Conservation (phyloP, 2,797 vertebrate genomes). For the Trematomus bernacchii region DNA sequence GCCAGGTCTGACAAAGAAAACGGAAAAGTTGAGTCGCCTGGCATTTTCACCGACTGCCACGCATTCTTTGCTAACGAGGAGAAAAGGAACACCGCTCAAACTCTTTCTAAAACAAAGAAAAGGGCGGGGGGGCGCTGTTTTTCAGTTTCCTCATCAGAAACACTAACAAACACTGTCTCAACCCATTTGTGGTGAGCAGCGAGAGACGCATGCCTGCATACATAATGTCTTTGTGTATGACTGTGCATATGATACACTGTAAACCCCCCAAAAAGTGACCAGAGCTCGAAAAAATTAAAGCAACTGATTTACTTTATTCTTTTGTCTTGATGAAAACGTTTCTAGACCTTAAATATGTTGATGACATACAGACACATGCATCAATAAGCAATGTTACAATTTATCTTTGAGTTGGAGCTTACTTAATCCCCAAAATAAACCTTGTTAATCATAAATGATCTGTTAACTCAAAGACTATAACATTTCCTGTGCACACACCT, state of each 20-base stretch:
- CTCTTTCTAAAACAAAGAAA: slow-evolving; percentile 35
- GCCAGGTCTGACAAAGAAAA: slow-evolving; percentile 40
- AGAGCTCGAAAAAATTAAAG: too few relatives aligned
- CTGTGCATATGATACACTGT: slow-evolving; percentile 17
- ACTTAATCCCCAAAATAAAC: too few relatives aligned
- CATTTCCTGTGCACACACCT: not conserved
- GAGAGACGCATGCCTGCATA: slow-evolving; percentile 11
- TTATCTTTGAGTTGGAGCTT: too few relatives aligned
- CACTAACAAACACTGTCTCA: slow-evolving; percentile 67
- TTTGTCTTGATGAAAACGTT: too few relatives aligned
- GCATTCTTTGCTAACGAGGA: slow-evolving; percentile 57
- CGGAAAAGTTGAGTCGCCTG: slow-evolving; percentile 34
- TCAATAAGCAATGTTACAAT: too few relatives aligned
- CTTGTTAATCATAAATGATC: too few relatives aligned
- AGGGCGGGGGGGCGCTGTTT: slow-evolving; percentile 1
- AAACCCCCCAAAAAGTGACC: too few relatives aligned
- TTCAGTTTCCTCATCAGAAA: slow-evolving; percentile 68
- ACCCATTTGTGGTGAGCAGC: slow-evolving; percentile 40
- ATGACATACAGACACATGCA: too few relatives aligned
- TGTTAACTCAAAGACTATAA: too few relatives aligned
- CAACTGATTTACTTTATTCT: too few relatives aligned
- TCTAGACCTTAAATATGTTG: too few relatives aligned
- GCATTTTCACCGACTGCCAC: not conserved
- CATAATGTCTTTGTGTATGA: slow-evolving; percentile 23
- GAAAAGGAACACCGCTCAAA: slow-evolving; percentile 39